Evolutionary conservation across 2,888 invertebrate species (phyloP).

Genomic region (Rhingia rostrata): DNA sequence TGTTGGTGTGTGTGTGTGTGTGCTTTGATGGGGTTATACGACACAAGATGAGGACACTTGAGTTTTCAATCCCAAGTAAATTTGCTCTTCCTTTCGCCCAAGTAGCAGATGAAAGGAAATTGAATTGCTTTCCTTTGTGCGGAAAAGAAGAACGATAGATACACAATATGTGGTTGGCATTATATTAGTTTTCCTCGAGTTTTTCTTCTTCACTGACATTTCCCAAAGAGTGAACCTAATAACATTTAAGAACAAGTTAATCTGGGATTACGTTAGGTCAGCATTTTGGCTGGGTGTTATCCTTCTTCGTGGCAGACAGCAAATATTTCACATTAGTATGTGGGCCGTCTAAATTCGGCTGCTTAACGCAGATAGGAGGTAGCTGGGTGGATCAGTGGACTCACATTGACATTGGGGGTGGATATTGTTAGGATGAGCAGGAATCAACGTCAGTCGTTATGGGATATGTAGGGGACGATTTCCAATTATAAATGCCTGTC

Average conservation of each 20-base stretch:
- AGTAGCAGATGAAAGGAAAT: conserved; percentile 25
- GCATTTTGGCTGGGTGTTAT: conserved; percentile 42
- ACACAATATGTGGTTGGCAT: conserved; percentile 19
- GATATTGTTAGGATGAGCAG: conserved; percentile 1
- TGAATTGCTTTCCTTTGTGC: conserved; percentile 27
- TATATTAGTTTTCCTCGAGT: background rate
- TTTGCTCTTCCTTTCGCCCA: background rate
- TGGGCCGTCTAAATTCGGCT: conserved; percentile 15
- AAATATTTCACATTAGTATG: conserved; percentile 1
- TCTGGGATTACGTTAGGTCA: conserved; percentile 62
- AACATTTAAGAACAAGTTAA: conserved; percentile 65
- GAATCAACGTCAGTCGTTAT: conserved; percentile 18
- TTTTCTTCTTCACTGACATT: conserved; percentile 28
- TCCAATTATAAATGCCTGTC: conserved; percentile 57
- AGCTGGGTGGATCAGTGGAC: conserved; percentile 26
- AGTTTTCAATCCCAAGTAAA: conserved; percentile 33
- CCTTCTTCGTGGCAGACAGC: conserved; percentile 17
- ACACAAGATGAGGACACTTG: conserved; percentile 6
- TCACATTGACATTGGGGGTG: conserved; percentile 23
- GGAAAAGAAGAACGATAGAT: background rate
- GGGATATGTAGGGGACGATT: conserved; percentile 18
- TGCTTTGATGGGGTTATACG: conserved; percentile 18
- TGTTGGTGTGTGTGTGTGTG: too few species aligned
- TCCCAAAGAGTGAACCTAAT: conserved; percentile 45
- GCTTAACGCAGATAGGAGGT: conserved; percentile 28